Evolutionary conservation across 2,888 invertebrate species (phyloP).

Genomic region (Odiellus spinosus): DNA sequence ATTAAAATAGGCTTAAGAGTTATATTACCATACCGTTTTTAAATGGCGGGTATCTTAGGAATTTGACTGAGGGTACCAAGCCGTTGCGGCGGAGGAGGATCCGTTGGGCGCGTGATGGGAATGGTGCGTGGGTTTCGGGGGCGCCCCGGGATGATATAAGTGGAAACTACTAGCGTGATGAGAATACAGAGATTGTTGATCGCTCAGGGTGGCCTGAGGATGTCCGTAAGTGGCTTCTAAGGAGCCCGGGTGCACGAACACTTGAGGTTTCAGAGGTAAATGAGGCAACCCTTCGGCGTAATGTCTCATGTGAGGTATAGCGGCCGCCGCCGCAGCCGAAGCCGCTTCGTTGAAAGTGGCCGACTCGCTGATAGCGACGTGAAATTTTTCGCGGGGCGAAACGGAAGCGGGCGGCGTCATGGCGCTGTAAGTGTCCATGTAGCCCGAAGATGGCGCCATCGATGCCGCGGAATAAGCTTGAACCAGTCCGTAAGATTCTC

Average conservation of each 20-base stretch:
- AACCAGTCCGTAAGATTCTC: conserved; percentile 34
- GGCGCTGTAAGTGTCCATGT: conserved; percentile 46
- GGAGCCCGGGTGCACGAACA: conserved; percentile 40
- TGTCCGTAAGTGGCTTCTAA: conserved; percentile 70
- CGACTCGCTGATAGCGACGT: conserved; percentile 23
- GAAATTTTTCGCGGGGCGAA: conserved; percentile 68
- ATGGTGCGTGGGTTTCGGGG: conserved; percentile 6
- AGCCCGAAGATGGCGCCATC: conserved; percentile 50
- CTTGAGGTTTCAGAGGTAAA: conserved; percentile 74
- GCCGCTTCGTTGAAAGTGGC: conserved; percentile 34
- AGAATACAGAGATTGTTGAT: conserved; percentile 22
- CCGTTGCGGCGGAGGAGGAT: conserved; percentile 2
- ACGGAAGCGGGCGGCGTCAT: conserved; percentile 97
- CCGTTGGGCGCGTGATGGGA: conserved; percentile 12
- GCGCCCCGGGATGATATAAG: conserved; percentile 52
- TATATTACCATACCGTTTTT: no score
- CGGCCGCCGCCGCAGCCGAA: conserved; percentile 26
- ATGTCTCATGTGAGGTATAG: conserved; percentile 16
- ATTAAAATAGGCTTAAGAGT: no score
- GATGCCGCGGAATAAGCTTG: conserved; percentile 25
- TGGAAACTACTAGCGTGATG: conserved; percentile 60
- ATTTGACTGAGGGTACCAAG: conserved; percentile 15
- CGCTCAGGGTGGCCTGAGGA: conserved; percentile 67
- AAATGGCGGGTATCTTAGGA: conserved; percentile 10
- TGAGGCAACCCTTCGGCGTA: conserved; percentile 38